Evolutionary conservation across 2,888 invertebrate species (phyloP).

Genomic region (Tetranychus piercei): DNA sequence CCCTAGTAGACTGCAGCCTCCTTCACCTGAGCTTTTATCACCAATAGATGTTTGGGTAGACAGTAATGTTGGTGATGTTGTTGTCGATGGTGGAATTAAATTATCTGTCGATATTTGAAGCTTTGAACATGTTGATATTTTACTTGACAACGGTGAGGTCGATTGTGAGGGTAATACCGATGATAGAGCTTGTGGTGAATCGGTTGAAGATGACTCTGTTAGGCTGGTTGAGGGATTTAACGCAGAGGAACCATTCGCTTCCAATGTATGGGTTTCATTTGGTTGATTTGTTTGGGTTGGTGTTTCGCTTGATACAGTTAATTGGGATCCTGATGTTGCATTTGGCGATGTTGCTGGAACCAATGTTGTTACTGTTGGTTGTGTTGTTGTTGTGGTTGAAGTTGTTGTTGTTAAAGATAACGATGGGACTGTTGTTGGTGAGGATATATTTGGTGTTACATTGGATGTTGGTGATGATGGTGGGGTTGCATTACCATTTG

Average conservation of each 20-base stretch:
- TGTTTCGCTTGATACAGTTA: not conserved
- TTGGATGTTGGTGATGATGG: constrained; percentile 4
- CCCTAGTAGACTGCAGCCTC: not conserved
- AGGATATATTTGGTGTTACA: not conserved
- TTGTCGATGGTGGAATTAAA: constrained; percentile 5
- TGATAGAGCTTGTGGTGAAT: not conserved
- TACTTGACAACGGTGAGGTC: not conserved
- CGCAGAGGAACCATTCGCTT: not conserved
- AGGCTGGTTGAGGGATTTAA: not conserved
- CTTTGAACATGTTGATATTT: not conserved
- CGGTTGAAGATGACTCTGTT: not conserved
- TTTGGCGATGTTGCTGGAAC: not conserved
- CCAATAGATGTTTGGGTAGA: not conserved
- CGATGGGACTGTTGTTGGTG: not conserved
- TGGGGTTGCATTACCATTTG: not conserved
- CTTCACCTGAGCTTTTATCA: not conserved
- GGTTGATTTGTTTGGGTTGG: not conserved
- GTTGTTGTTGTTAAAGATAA: not conserved
- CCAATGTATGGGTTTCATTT: not conserved
- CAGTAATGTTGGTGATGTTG: not conserved
- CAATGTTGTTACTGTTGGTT: constrained; percentile 5
- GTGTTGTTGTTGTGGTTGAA: not conserved
- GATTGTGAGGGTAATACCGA: not conserved
- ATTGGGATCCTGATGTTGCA: not conserved
- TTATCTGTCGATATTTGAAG: not conserved